Evolutionary conservation across 2,888 invertebrate species (phyloP).

Genomic region (Leucoptera coffeella): DNA sequence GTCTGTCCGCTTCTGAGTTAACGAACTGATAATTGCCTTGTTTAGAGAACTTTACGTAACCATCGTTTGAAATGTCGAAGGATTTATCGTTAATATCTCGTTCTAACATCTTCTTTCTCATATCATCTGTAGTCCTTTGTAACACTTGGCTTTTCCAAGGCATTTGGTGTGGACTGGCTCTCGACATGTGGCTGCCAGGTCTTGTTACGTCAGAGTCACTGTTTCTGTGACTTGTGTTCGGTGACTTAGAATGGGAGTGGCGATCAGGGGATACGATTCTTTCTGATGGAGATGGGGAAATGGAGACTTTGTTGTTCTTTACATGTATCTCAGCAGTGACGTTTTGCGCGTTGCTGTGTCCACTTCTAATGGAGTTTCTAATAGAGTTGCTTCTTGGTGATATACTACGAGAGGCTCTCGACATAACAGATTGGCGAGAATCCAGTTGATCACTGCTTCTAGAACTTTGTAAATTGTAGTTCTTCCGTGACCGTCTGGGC

Average conservation of each 20-base stretch:
- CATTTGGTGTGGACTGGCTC: conserved; percentile 11
- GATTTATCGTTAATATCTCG: conserved; percentile 33
- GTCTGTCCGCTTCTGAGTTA: conserved; percentile 18
- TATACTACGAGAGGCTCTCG: conserved; percentile 16
- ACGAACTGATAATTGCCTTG: conserved; percentile 17
- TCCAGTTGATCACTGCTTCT: conserved; percentile 37
- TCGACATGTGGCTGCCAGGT: conserved; percentile 8
- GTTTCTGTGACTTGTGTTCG: conserved; percentile 15
- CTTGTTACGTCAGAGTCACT: conserved; percentile 18
- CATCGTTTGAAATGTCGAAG: conserved; percentile 42
- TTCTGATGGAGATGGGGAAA: conserved; percentile 38
- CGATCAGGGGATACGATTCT: conserved; percentile 28
- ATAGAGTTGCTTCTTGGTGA: conserved; percentile 8
- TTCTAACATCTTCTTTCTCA: conserved; percentile 30
- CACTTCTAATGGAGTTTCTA: conserved; percentile 11
- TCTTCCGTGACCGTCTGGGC: conserved; percentile 18
- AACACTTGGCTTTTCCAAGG: conserved; percentile 41
- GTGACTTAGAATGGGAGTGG: conserved; percentile 25
- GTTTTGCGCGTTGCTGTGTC: conserved; percentile 19
- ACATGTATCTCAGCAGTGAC: conserved; percentile 44
- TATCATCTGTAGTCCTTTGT: conserved; percentile 40
- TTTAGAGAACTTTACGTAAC: conserved; percentile 40
- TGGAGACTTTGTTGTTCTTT: conserved; percentile 27
- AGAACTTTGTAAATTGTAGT: conserved; percentile 25
- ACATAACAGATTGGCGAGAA: conserved; percentile 19